Conservation (phyloP, 2,888 invertebrate genomes). For the Acanthosoma haemorrhoidale region DNA sequence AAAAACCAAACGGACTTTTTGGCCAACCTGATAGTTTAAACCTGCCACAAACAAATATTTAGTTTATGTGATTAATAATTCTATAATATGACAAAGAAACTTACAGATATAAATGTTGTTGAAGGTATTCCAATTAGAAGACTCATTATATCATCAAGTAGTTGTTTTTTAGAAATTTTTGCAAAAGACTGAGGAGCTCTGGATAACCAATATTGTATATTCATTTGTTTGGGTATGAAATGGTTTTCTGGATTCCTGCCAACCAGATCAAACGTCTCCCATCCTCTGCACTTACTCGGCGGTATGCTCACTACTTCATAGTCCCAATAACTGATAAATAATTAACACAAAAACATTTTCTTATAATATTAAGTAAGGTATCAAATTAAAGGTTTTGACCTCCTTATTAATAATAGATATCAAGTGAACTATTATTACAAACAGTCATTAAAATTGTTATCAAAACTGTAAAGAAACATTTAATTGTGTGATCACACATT, state of each 20-base stretch:
- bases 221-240: not conserved
- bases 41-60: too few relatives aligned
- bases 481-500: too few relatives aligned
- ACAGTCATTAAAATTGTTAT: too few relatives aligned
- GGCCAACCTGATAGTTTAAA: too few relatives aligned
- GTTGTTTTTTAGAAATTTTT: slow-evolving; percentile 13
- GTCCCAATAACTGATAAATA: slow-evolving; percentile 16
- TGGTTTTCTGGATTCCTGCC: not conserved
- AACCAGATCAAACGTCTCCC: not conserved
- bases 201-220: not conserved
- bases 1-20: too few relatives aligned
- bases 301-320: not conserved
- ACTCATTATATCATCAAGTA: slow-evolving; percentile 7
- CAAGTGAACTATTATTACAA: too few relatives aligned
- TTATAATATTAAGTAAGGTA: too few relatives aligned
- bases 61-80: too few relatives aligned
- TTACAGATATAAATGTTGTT: slow-evolving; percentile 6
- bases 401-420: too few relatives aligned
- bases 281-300: not conserved
- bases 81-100: not conserved
- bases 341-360: too few relatives aligned
- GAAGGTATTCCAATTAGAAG: slow-evolving; percentile 17
- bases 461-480: too few relatives aligned
- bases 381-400: too few relatives aligned
- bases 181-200: not conserved